Evolutionary conservation across 2,888 invertebrate genomes (phyloP).

Genomic region (Melangyna quadrimaculata): DNA sequence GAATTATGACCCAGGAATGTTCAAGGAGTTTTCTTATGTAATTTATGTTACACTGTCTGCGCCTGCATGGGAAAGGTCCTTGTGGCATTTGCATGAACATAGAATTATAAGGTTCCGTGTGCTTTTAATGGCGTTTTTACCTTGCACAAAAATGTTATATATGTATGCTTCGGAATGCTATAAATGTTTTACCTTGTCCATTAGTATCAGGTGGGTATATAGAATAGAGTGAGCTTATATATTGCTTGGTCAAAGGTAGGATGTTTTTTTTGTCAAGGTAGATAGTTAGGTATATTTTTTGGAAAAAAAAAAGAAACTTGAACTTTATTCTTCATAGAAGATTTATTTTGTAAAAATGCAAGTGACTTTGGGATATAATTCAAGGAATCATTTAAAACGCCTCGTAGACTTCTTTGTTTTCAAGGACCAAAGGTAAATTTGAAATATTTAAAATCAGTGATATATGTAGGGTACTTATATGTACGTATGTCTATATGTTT

Average conservation of each 20-base stretch:
- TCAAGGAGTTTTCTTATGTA: conserved; percentile 23
- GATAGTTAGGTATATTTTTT: background rate
- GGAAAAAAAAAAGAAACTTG: background rate
- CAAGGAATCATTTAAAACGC: background rate
- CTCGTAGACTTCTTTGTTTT: background rate
- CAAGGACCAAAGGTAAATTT: too few relatives aligned
- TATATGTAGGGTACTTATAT: too few relatives aligned
- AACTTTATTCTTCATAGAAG: conserved; percentile 6
- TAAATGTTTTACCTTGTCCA: conserved; percentile 34
- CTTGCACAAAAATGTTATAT: conserved; percentile 2
- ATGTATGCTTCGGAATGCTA: conserved; percentile 6
- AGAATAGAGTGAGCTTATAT: background rate
- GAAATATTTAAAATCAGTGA: too few relatives aligned
- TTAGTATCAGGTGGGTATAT: background rate
- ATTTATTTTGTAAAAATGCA: background rate
- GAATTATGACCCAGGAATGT: conserved; percentile 26
- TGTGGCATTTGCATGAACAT: conserved; percentile 32
- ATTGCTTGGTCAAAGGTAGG: background rate
- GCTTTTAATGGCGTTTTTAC: conserved; percentile 32
- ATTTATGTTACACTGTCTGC: conserved; percentile 27
- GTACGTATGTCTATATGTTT: too few relatives aligned
- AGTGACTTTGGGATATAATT: background rate
- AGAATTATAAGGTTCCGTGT: conserved; percentile 32
- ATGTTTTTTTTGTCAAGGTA: background rate
- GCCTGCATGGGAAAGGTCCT: conserved; percentile 24